These are phyloP conservation scores for Taeniopygia guttata DNA, from an alignment of 2,797 vertebrate genomes.

Conservation along the genomic window DNA sequence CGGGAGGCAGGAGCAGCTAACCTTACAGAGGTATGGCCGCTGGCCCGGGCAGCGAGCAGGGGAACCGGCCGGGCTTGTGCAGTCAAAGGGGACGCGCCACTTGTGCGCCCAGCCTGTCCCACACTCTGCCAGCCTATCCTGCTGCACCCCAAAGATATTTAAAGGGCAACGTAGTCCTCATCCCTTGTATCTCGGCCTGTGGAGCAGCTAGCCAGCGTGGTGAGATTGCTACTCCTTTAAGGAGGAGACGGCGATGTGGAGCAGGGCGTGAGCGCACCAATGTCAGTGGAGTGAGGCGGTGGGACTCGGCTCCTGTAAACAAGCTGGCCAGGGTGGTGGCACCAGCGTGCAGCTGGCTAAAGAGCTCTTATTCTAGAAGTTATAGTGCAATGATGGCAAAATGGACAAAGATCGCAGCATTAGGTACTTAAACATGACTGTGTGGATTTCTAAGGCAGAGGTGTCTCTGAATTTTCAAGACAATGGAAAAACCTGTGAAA, in stretches of 20 bases:
- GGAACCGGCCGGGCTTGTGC: not conserved
- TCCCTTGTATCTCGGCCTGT: not conserved
- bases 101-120: not conserved
- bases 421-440: fast-evolving
- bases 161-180: not conserved
- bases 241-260: not conserved
- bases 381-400: not conserved
- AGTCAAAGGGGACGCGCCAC: not conserved
- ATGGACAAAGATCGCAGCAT: not conserved
- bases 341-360: not conserved
- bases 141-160: not conserved
- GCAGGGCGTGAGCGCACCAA: fast-evolving
- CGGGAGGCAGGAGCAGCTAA: not conserved
- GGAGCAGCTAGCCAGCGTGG: not conserved
- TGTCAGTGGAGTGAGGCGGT: not conserved
- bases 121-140: not conserved
- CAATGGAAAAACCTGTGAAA: not conserved
- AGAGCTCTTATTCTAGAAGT: not conserved
- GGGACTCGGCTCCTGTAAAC: not conserved
- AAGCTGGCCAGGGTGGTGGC: not conserved
- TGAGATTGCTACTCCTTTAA: not conserved
- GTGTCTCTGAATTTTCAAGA: not conserved
- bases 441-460: not conserved
- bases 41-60: not conserved
- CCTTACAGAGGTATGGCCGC: not conserved